Evolutionary conservation across 1,140 invertebrate species (phyloP).

Genomic region (Lasioglossum albipes): DNA sequence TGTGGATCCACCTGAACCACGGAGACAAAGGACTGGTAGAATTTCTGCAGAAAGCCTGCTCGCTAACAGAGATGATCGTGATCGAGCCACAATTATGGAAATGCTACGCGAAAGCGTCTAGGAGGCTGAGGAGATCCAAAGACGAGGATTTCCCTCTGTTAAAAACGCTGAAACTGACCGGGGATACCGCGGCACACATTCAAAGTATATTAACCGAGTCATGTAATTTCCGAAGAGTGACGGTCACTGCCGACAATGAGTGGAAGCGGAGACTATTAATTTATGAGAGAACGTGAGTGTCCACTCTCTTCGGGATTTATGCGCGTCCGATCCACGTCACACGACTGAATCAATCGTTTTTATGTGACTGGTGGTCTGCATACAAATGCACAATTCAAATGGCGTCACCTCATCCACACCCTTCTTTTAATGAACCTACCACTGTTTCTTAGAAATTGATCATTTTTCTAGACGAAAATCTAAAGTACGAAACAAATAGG

Average conservation of each 20-base stretch:
- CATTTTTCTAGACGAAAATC: too few relatives aligned
- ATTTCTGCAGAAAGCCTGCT: constrained; percentile 82
- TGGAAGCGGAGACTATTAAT: constrained; percentile 86
- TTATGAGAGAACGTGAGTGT: constrained; percentile 68
- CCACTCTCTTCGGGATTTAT: not conserved
- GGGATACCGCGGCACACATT: constrained; percentile 83
- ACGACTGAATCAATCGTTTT: constrained; percentile 6
- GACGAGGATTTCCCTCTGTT: constrained; percentile 82
- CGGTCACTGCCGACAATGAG: constrained; percentile 81
- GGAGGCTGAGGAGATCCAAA: constrained; percentile 84
- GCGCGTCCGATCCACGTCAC: constrained; percentile 7
- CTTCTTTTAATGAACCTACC: too few relatives aligned
- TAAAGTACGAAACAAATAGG: too few relatives aligned
- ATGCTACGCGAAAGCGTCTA: constrained; percentile 87
- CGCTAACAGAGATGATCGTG: constrained; percentile 82
- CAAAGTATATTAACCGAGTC: constrained; percentile 80
- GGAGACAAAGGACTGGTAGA: constrained; percentile 85
- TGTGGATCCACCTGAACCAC: constrained; percentile 93
- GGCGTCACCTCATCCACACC: too few relatives aligned
- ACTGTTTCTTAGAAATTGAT: too few relatives aligned
- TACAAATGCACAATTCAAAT: not conserved
- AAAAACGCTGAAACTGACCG: constrained; percentile 81
- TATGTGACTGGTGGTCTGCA: not conserved
- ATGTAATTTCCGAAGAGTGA: constrained; percentile 80
- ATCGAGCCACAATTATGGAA: constrained; percentile 92